Base-by-base conservation (phyloP, 2,888 invertebrate genomes). In the Plebejus argus region DNA sequence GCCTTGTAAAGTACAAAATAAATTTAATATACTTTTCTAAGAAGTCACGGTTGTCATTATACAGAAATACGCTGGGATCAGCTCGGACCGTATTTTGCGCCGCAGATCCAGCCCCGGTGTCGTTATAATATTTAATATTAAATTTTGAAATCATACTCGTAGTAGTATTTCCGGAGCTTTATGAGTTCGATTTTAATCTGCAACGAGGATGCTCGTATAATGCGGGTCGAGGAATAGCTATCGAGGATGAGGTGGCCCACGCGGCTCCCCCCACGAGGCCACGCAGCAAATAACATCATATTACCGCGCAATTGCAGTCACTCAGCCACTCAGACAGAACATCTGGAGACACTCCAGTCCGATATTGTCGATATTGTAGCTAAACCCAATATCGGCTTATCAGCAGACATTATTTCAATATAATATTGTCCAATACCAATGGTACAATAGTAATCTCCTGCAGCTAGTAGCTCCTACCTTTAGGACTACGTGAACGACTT, bases 281-380 rank as follows among this genome's bases (percentile, higher is more conserved):
- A 66, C 66, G 66, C 66, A 33, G 66, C 66, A 28, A 66, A 33
- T 66, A 33, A 33, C 66, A 33, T 33, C 66, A 33, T 33, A 66
- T 66, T 66, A 66, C 66, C 66, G 66, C 15, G 28, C 18, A 15
- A 66, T 66, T 66, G 66, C 66, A 53, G 53, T 18, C 53, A 53
- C 53, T 53, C 53, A 53, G 53, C 18, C 53, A 28, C 15, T 58
- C n/a, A 58, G 58, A 20, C 61, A 61, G 61, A 61, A n/a, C 58
- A 58, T 23, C 66, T 18, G 28, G 33, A 18, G 66, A 28, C 18
- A 1, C 2, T 66, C 28, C 61, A 23, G 23, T 12, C 20, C 23
- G 58, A 58, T 58, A 58, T 58, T 58, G n/a, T 12, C 10, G 23
- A 61, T 66, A 66, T 66, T 66, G 66, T 18, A 33, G 15, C 66